Evolutionary conservation across 2,113 vertebrate genomes (phyloP), one percentile per base, ranked within the genome.

Genomic region (Chloroceryle aenea): DNA sequence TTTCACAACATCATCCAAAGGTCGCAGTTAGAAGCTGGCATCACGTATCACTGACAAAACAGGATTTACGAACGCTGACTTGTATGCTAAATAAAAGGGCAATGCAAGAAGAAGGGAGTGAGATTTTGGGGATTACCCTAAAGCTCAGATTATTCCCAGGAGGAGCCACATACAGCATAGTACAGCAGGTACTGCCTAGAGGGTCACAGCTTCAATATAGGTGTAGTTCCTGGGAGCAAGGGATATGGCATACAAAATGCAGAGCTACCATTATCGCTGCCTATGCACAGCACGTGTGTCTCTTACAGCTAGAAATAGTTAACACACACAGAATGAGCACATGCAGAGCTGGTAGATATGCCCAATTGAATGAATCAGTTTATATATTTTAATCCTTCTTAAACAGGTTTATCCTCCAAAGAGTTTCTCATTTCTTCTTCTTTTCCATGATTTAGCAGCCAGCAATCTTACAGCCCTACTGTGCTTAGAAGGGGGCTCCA

Each of bases 371-470:
- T 93, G 93, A 95, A 96, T 96, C 95, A 97, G 93, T 97, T 97
- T 97, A 97, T 97, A 78, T 97, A 97, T 96, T 96, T 97, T 97
- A 97, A 97, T 97, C 97, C 96, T 96, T 93, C 97, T 97, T 97
- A 97, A 97, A 96, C 94, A 97, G 95, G 87, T 97, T 97, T 97
- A 97, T 97, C 97, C 95, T 94, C 95, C 96, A 93, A 95, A 95
- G 93, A 96, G 82, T 96, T 95, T 94, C 88, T 97, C 91, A 80
- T 97, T 97, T 95, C 95, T 96, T 96, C 96, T 89, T 95, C 90
- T 96, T 95, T 97, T 92, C 87, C 94, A 91, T 94, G 95, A 97
- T 97, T 97, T 97, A 97, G 82, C 96, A 97, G 95, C 90, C 89
- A 97, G 92, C 88, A 95, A 93, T 93, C 91, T 93, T 96, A 80